Base-by-base conservation (phyloP, 1,140 invertebrate genomes). In the Drosophila punjabiensis region DNA sequence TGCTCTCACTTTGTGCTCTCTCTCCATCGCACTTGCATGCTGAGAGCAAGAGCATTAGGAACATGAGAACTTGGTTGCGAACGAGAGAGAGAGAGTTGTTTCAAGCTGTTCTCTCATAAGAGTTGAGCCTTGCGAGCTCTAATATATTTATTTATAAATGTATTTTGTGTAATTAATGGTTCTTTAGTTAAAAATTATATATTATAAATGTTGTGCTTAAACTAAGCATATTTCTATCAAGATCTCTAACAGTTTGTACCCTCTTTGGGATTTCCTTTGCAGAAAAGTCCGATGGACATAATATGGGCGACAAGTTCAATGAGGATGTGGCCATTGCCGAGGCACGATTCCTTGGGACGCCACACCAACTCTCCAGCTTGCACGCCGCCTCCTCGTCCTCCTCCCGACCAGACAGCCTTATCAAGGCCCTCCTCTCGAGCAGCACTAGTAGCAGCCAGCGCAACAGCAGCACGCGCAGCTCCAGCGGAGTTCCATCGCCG, bases 341-440 rank as follows among this genome's bases (percentile, higher is more conserved):
- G 53, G 47, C 55, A 13, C 65, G 76, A 4, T 37, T 20, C 5
- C 62, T 28, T 2, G 73, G 35, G 16, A 10, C 20, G 1, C 9
- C 20, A 1, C 45, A 59, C n/a, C 45, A 50, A 33, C 28, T 55
- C 1, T 20, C n/a, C 14, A 63, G 69, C 33, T 4, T 35, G 24
- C 47, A 39, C 24, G 14, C 41, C 11, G 16, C 14, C 13, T 20
- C 68, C n/a, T 11, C 39, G 6, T 32, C 39, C 37, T 33, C 58
- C n/a, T 13, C 47, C 6, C 66, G 77, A 0, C 81, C 77, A 0
- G 85, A 90, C 13, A 88, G 74, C 24, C 41, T 88, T 0, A 89
- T 88, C 16, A 84, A 88, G 50, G 85, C 86, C 6, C 67, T 78
- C 14, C 60, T 89, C 4, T 81, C 84, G 14, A 84, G 65, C 64